Base-by-base conservation (phyloP, 2,113 vertebrate species). In the Bambusicola thoracicus region DNA sequence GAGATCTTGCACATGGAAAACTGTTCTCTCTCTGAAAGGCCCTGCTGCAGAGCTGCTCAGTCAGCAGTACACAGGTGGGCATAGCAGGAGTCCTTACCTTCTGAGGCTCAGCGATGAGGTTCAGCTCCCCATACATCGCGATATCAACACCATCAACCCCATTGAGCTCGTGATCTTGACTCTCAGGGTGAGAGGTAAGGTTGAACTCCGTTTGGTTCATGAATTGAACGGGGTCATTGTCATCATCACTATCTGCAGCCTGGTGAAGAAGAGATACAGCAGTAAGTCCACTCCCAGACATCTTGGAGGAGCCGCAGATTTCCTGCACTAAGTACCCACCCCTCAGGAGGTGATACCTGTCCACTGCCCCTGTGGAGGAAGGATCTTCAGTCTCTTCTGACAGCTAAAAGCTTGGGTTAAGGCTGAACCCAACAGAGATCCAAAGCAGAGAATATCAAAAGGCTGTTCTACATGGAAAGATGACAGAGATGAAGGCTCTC, bases 21-120 rank as follows among this genome's bases (percentile, higher is more conserved):
- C 38, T 12, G 11, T 20, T 24, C 22, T 49, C 51, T 15, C 27
- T 27, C 49, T 34, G 38, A 49, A 19, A 30, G 3, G 19, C 34
- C 89, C 56, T 68, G 48, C 32, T 86, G 43, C 74, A n/a, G 59
- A 20, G 12, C 67, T 38, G 53, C 32, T 36, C 44, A 6, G 22
- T 2, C 11, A 69, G 72, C 6, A 29, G 17, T 1, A 51, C 51
- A 8, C 43, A 80, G 67, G 46, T 72, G 2, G 2, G 29, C 2
- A 10, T 12, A 16, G n/a, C 1, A 6, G 1, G 1, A 32, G 5
- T 8, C 77, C 95, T 96, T 80, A 99, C 99, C 98, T 98, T 98
- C 81, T 98, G 98, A 18, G 99, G 99, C 89, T 99, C 98, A 5
- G 98, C 98, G 1, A 99, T 95, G 66, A 99, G 97, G 85, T 98